Base-by-base conservation (phyloP, 92 coral and sea anemone genomes). In the Phymanthus crucifer region DNA sequence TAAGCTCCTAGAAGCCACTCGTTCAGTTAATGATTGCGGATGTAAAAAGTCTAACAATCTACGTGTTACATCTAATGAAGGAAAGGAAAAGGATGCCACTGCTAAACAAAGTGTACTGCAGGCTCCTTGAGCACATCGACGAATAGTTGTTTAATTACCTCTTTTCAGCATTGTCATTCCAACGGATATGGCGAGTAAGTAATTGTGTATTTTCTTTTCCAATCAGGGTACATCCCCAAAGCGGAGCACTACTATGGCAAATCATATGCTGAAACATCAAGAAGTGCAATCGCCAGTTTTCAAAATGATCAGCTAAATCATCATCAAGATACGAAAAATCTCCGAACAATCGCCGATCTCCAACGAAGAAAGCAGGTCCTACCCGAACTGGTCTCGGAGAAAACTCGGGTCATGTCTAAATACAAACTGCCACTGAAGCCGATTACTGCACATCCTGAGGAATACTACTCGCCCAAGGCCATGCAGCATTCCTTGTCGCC, bases 401-500 rank as follows among this genome's bases (percentile, higher is more conserved):
- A 82, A 56, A 95, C 98, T 29, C 74, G 78, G 29, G 87, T 86
- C 17, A 86, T 74, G 3, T 84, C 97, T 17, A 86, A 93, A 34
- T 89, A 91, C 78, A 82, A 83, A 73, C 88, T 97, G 3, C 98
- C 98, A 1, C 81, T 95, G 50, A 91, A 86, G 78, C 84, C 92
- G 7, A 84, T 90, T 2, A 78, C 85, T 43, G 71, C 68, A 4
- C 82, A 84, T 40, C 97, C 98, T 2, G 89, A 89, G 56, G 90
- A 78, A 72, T 95, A 95, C 75, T 92, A 78, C 79, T 88, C 94
- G 0, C 86, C 81, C 3, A 80, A 89, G 35, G 91, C 92, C 11
- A 84, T 88, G 52, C 98, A 95, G 40, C 98, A 95, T 77, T 95
- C 98, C 27, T 93, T 95, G 27, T 95, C 98, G 18, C 97, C 98